Conservation (phyloP, 2,888 invertebrate species). For the Thumatha senex region DNA sequence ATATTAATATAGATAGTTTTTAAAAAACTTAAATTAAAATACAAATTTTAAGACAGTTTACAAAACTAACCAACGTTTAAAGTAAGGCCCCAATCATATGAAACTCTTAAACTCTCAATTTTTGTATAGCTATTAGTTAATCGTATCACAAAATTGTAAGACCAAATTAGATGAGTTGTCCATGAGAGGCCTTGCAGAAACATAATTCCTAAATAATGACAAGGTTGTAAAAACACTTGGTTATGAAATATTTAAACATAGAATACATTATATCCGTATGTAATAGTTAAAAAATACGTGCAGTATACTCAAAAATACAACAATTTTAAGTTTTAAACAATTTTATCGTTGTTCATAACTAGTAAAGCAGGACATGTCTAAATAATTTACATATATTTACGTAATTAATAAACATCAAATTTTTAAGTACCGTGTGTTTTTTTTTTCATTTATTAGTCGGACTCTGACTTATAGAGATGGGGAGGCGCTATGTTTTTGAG, state of each 20-base stretch:
- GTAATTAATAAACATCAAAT: slow-evolving; percentile 30
- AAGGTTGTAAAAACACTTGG: slow-evolving; percentile 9
- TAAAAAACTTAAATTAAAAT: slow-evolving; percentile 39
- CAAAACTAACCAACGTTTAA: slow-evolving; percentile 7
- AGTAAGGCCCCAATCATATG: slow-evolving; percentile 1
- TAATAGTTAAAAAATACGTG: background rate
- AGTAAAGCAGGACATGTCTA: slow-evolving; percentile 33
- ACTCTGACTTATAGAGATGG: slow-evolving; percentile 4
- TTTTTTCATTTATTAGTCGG: slow-evolving; percentile 23
- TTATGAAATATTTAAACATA: slow-evolving; percentile 3
- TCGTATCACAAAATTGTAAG: background rate
- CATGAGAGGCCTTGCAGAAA: background rate
- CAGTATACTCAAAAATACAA: background rate
- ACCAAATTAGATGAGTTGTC: background rate
- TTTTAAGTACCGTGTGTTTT: slow-evolving; percentile 23
- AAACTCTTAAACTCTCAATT: background rate
- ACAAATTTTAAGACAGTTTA: slow-evolving; percentile 23
- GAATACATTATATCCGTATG: no score
- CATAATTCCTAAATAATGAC: slow-evolving; percentile 13
- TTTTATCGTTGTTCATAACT: slow-evolving; percentile 36
- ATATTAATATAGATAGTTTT: slow-evolving; percentile 43
- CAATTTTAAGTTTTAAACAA: slow-evolving; percentile 22
- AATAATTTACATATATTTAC: slow-evolving; percentile 33
- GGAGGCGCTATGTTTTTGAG: background rate
- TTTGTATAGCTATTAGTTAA: background rate